A percentile compares a stretch with the other conserved stretches of the same genome.
Conservation (phyloP, 2,797 vertebrate species). For the Molossus molossus region DNA sequence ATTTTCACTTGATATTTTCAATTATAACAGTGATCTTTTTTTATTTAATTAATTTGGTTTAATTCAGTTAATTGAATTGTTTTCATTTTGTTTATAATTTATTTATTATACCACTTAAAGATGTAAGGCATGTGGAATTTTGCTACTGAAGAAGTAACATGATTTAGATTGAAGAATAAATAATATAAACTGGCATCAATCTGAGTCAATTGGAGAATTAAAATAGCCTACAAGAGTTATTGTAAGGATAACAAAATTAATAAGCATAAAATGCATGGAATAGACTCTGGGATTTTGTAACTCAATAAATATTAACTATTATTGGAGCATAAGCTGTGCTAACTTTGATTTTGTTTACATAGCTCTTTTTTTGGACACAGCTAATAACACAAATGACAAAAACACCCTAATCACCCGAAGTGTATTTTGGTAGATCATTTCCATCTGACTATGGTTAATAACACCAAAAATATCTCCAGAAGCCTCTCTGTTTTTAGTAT, state of each 20-base stretch:
- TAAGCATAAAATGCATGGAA: background rate
- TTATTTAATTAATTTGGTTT: background rate
- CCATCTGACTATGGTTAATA: slow-evolving; percentile 65
- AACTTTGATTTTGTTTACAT: slow-evolving; percentile 23
- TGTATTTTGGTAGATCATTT: slow-evolving; percentile 55
- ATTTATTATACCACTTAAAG: background rate
- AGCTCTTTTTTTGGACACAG: background rate
- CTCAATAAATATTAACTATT: background rate
- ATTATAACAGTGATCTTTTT: background rate
- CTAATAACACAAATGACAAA: slow-evolving; percentile 22
- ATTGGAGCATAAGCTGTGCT: background rate
- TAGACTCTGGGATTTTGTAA: background rate
- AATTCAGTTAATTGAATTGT: background rate
- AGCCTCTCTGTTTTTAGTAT: slow-evolving; percentile 62
- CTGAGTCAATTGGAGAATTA: slow-evolving; percentile 23
- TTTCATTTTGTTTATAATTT: slow-evolving; percentile 10
- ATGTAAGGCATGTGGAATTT: background rate
- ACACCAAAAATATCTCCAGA: slow-evolving; percentile 68
- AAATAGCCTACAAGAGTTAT: background rate
- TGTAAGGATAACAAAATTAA: background rate
- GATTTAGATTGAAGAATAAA: background rate
- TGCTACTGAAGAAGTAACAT: slow-evolving; percentile 2
- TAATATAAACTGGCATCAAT: background rate
- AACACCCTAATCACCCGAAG: background rate
- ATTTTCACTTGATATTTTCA: background rate